These are phyloP conservation scores for Acleris cristana DNA, from an alignment of 2,888 invertebrate species.

Conservation along the genomic window DNA sequence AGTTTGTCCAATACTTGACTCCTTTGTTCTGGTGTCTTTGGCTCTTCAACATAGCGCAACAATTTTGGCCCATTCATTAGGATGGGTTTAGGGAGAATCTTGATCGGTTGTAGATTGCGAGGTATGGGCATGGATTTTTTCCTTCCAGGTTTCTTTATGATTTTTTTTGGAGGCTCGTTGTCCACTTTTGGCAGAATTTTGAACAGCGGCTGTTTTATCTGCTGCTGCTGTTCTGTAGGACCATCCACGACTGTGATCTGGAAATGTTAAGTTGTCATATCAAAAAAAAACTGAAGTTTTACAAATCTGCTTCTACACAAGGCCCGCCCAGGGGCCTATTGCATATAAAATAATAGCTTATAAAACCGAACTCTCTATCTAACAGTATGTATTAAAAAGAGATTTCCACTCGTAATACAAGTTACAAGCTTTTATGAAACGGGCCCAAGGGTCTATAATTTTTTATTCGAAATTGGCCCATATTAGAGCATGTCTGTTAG, in stretches of 20 bases:
- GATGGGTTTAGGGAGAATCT: constrained; percentile 76
- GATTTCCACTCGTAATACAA: no score
- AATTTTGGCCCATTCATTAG: constrained; percentile 67
- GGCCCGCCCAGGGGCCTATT: no score
- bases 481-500: no score
- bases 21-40: constrained; percentile 61
- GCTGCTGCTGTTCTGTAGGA: constrained; percentile 50
- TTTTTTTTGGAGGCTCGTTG: constrained; percentile 63
- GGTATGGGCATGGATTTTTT: constrained; percentile 65
- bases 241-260: constrained; percentile 75
- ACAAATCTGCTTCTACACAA: not conserved
- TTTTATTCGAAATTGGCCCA: no score
- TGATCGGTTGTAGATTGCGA: constrained; percentile 66
- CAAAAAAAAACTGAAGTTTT: not conserved
- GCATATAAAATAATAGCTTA: no score
- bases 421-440: no score
- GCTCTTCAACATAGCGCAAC: constrained; percentile 68
- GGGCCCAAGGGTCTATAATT: no score
- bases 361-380: no score
- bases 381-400: no score
- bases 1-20: constrained; percentile 72
- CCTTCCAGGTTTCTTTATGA: constrained; percentile 61
- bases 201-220: constrained; percentile 38
- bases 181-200: constrained; percentile 57
- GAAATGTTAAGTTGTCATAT: constrained; percentile 45